Evolutionary conservation across 2,113 vertebrate genomes (phyloP).

Genomic region (Thymallus thymallus): DNA sequence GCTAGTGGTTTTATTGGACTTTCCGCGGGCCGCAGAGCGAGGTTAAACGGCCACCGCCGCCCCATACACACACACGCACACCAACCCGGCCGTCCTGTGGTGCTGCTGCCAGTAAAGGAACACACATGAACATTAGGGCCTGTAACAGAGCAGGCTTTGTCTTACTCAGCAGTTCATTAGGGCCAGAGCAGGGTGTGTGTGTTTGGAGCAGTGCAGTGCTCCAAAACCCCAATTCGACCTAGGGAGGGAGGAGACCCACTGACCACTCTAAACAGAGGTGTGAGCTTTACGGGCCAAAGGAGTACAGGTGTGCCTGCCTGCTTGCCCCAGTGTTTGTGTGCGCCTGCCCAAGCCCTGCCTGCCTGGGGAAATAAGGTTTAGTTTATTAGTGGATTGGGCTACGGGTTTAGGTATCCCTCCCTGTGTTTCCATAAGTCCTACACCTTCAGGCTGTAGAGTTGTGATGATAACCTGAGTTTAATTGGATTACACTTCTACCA

Average conservation of each 20-base stretch:
- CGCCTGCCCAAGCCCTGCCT: too few species aligned
- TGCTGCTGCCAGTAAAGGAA: slow-evolving; percentile 72
- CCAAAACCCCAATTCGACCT: slow-evolving; percentile 58
- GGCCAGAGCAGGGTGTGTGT: slow-evolving; percentile 19
- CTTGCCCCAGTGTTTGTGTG: too few species aligned
- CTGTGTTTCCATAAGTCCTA: slow-evolving; percentile 37
- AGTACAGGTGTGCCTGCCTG: slow-evolving; percentile 58
- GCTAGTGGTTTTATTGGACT: slow-evolving; percentile 69
- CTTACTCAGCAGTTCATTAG: slow-evolving; percentile 52
- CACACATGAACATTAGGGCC: slow-evolving; percentile 65
- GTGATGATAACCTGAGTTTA: slow-evolving; percentile 63
- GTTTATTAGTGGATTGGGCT: slow-evolving; percentile 62
- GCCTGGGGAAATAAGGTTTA: slow-evolving; percentile 52
- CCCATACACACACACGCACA: slow-evolving; percentile 50
- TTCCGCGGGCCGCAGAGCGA: slow-evolving; percentile 60
- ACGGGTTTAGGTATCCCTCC: slow-evolving; percentile 7
- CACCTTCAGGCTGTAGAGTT: slow-evolving; percentile 36
- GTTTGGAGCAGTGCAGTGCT: too few species aligned
- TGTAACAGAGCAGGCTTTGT: slow-evolving; percentile 70
- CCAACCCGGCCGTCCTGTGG: slow-evolving; percentile 49
- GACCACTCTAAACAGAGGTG: slow-evolving; percentile 68
- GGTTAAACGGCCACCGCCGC: slow-evolving; percentile 67
- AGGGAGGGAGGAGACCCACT: slow-evolving; percentile 39
- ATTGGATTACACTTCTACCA: slow-evolving; percentile 11
- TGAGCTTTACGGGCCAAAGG: slow-evolving; percentile 59